Percentiles rank a stretch among this genome's conserved stretches.
Evolutionary conservation across 2,888 invertebrate genomes (phyloP).

Genomic region (Venusia cambrica): DNA sequence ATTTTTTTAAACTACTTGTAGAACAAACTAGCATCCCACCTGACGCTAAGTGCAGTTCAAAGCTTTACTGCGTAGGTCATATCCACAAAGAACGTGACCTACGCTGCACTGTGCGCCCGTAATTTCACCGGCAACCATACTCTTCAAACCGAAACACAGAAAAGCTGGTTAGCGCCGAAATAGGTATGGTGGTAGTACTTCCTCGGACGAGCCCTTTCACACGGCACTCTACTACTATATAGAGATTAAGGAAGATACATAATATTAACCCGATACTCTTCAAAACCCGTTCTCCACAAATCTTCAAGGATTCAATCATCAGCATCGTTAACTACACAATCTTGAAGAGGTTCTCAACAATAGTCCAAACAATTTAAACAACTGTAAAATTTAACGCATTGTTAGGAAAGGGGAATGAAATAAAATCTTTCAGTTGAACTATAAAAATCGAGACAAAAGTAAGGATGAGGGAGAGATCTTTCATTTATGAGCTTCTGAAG

Average conservation of each 20-base stretch:
- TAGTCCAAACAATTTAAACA: conserved; percentile 37
- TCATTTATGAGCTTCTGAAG: conserved; percentile 27
- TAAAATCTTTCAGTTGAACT: conserved; percentile 45
- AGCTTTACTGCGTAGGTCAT: too few relatives aligned
- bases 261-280: not conserved
- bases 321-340: conserved; percentile 37
- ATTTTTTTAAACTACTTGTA: too few relatives aligned
- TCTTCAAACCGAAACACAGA: too few relatives aligned
- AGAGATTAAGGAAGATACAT: not conserved
- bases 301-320: conserved; percentile 39
- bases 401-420: conserved; percentile 31
- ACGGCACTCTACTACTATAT: too few relatives aligned
- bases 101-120: too few relatives aligned
- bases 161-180: too few relatives aligned
- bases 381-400: conserved; percentile 42
- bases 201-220: too few relatives aligned
- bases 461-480: conserved; percentile 28
- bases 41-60: too few relatives aligned
- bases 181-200: too few relatives aligned
- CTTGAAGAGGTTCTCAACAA: conserved; percentile 39
- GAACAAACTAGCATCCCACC: too few relatives aligned
- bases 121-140: too few relatives aligned
- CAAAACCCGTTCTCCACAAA: conserved; percentile 10
- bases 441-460: conserved; percentile 34
- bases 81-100: too few relatives aligned